These are phyloP conservation scores for Herminia tarsipennalis DNA, from an alignment of 2,888 invertebrate genomes.

Conservation along the genomic window DNA sequence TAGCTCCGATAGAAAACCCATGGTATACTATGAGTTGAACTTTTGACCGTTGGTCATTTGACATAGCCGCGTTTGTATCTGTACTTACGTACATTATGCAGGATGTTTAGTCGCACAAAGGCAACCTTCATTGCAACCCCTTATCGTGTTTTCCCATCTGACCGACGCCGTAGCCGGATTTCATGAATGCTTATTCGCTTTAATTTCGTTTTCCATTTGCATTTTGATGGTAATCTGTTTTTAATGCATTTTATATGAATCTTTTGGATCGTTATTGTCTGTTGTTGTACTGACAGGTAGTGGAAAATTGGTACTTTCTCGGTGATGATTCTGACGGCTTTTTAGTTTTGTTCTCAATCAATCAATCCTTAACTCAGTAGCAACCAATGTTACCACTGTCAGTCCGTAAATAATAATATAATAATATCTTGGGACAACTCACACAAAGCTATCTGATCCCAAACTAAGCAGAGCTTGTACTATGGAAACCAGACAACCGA, in stretches of 20 bases:
- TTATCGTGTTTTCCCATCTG: slow-evolving; percentile 40
- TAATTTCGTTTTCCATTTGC: slow-evolving; percentile 37
- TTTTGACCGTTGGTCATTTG: not conserved
- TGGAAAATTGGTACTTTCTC: too few relatives aligned
- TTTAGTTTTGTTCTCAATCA: too few relatives aligned
- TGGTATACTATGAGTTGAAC: not conserved
- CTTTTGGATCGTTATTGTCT: not conserved
- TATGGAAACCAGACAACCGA: too few relatives aligned
- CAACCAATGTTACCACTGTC: too few relatives aligned
- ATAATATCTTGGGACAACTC: too few relatives aligned
- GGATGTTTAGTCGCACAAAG: slow-evolving; percentile 20
- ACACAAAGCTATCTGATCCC: too few relatives aligned
- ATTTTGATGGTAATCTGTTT: slow-evolving; percentile 40
- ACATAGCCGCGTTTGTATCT: not conserved
- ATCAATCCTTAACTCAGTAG: too few relatives aligned
- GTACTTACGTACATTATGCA: slow-evolving; percentile 11
- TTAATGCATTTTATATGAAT: slow-evolving; percentile 26
- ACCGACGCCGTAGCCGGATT: slow-evolving; percentile 25
- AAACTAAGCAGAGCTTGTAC: too few relatives aligned
- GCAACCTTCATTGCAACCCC: slow-evolving; percentile 17
- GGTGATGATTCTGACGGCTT: too few relatives aligned
- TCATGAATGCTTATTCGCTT: slow-evolving; percentile 43
- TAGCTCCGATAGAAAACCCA: too few relatives aligned
- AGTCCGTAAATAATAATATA: too few relatives aligned
- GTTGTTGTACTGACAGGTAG: not conserved